Evolutionary conservation across 2,113 vertebrate genomes (phyloP).

Genomic region (Amazona vittata): DNA sequence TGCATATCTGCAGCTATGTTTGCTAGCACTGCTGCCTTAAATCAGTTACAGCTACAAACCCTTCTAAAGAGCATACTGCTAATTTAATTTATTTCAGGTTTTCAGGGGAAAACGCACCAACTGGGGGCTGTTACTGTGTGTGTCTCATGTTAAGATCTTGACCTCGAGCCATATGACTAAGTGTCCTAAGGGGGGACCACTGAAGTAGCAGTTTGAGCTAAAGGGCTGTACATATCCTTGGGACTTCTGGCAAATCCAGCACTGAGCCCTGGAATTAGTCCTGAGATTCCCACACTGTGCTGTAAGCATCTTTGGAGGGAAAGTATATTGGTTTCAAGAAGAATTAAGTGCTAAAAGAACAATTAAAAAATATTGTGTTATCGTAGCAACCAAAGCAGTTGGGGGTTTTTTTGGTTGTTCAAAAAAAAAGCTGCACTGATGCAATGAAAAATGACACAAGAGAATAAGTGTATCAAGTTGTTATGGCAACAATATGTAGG

Average conservation of each 20-base stretch:
- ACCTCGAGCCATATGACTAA: background rate
- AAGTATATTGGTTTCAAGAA: slow-evolving; percentile 51
- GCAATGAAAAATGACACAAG: slow-evolving; percentile 73
- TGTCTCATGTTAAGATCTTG: background rate
- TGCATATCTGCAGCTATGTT: background rate
- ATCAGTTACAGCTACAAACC: background rate
- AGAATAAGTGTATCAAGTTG: slow-evolving; percentile 77
- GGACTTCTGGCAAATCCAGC: background rate
- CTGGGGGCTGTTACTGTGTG: background rate
- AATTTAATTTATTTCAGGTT: background rate
- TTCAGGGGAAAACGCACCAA: background rate
- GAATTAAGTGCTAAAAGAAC: slow-evolving; percentile 62
- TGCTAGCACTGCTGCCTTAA: background rate
- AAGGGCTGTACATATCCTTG: background rate
- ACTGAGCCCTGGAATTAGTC: background rate
- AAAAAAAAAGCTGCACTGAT: slow-evolving; percentile 8
- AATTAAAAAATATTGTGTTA: slow-evolving; percentile 70
- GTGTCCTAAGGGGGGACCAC: background rate
- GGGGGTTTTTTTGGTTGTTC: background rate
- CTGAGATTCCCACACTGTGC: background rate
- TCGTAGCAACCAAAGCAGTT: slow-evolving; percentile 55
- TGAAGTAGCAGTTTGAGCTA: background rate
- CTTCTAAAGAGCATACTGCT: background rate
- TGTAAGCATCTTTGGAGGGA: slow-evolving; percentile 23
- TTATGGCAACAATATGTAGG: slow-evolving; percentile 79